Evolutionary conservation across 1,140 invertebrate species (phyloP), one percentile per base, ranked within the genome.

Genomic region (Drosophila sp.): DNA sequence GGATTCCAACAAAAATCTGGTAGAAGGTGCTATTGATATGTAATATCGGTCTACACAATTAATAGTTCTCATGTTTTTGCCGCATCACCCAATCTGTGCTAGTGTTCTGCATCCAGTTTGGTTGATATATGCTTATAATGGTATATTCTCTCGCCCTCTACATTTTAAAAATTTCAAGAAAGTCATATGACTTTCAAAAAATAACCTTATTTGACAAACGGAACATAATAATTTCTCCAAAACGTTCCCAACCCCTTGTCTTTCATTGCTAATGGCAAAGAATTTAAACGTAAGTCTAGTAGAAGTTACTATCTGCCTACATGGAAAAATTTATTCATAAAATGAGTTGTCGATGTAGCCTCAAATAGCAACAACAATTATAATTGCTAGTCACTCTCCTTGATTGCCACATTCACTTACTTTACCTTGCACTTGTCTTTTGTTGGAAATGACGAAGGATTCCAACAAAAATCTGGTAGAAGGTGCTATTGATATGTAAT

Each of bases 381-480:
- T 8, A 57, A 66, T 41, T 41, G 54, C 62, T 34, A 51, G 21
- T 58, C 43, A 13, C 76, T 72, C 58, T 43, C n/a, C 83, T 89
- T 77, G 83, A 80, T 89, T 84, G 76, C 83, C 56, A 76, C 80
- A 83, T 78, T 38, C 83, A 79, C 34, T 91, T 89, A 38, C 8
- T 91, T 51, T 91, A 16, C 90, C 90, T 91, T 79, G 64, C 80
- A 84, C 76, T 78, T 74, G 67, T 91, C 90, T 46, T 89, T 90
- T 80, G 58, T 67, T 78, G 80, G 71, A 84, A 51, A 82, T 54
- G 18, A 57, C 18, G 11, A 2, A 36, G 6, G 14, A 18, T 70
- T 83, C 74, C 80, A 84, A 76, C 61, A 70, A 89, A 89, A 81
- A 89, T 89, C 84, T 89, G 84, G 84, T 77, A 84, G 84, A 90